These are phyloP conservation scores for Elephas maximus DNA, from an alignment of 2,113 vertebrate species.

Conservation along the genomic window DNA sequence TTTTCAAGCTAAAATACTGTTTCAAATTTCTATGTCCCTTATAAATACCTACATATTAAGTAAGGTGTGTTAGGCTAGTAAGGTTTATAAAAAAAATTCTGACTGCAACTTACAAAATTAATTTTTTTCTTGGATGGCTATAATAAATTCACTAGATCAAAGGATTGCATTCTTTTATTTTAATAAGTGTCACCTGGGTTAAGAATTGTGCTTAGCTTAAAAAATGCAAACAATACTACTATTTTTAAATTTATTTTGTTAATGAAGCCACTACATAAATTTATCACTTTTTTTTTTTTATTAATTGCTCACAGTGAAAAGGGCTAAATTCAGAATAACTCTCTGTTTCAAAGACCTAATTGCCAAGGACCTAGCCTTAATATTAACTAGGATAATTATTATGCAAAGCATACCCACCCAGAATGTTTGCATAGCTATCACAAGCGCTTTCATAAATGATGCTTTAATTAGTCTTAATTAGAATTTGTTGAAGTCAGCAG, in stretches of 20 bases:
- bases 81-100: constrained; percentile 52
- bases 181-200: constrained; percentile 77
- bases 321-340: constrained; percentile 95
- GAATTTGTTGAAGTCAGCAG: constrained; percentile 99
- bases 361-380: constrained; percentile 99
- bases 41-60: neutral
- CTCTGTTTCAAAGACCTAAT: constrained; percentile 97
- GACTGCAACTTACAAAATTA: neutral
- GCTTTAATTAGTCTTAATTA: constrained; percentile 99
- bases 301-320: constrained; percentile 96
- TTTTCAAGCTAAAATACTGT: constrained; percentile 23
- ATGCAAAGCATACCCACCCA: constrained; percentile 99
- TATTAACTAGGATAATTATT: constrained; percentile 99
- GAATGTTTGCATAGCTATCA: constrained; percentile 99
- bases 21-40: neutral
- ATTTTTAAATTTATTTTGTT: constrained; percentile 90
- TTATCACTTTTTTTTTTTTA: constrained; percentile 90
- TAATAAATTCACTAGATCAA: constrained; percentile 62
- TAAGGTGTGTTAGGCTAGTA: constrained; percentile 21
- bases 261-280: constrained; percentile 92
- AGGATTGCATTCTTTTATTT: constrained; percentile 47
- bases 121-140: neutral
- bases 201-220: constrained; percentile 72
- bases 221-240: constrained; percentile 86
- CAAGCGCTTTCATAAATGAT: constrained; percentile 99